phyloP scores from a whole-genome alignment of 2,113 vertebrate genomes.

The Ailuropoda melanoleuca region DNA sequence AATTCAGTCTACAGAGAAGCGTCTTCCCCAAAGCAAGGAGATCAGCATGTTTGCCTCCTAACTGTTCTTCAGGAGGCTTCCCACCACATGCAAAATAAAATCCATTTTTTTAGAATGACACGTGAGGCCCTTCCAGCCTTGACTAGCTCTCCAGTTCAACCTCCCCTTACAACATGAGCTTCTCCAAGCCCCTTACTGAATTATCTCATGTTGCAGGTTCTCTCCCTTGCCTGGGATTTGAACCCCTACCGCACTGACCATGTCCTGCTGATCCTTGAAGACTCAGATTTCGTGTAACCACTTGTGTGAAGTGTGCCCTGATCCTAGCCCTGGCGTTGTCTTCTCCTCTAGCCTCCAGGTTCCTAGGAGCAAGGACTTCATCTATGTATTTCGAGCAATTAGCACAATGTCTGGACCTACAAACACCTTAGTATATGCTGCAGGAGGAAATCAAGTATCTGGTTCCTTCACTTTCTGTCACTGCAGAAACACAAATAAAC shows the following conservation, averaged over 20 bases:
- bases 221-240: not conserved
- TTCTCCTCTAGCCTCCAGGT: not conserved
- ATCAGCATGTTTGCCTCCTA: not conserved
- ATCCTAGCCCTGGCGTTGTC: not conserved
- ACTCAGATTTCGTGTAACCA: not conserved
- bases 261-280: not conserved
- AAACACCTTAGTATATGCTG: not conserved
- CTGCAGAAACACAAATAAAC: not conserved
- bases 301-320: not conserved
- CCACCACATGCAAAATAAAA: too few relatives aligned
- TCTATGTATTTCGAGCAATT: not conserved
- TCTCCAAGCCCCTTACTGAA: not conserved
- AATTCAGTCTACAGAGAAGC: not conserved
- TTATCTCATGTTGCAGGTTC: not conserved
- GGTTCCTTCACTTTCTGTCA: not conserved
- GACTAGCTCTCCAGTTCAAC: accelerated
- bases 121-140: not conserved
- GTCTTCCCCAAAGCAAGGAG: not conserved
- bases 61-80: not conserved
- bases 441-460: not conserved
- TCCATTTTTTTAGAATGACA: not conserved
- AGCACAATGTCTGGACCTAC: not conserved
- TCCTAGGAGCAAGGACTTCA: not conserved
- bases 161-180: not conserved
- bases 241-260: not conserved